Conservation (phyloP, 1,140 invertebrate species). For the Chelonus insularis region DNA sequence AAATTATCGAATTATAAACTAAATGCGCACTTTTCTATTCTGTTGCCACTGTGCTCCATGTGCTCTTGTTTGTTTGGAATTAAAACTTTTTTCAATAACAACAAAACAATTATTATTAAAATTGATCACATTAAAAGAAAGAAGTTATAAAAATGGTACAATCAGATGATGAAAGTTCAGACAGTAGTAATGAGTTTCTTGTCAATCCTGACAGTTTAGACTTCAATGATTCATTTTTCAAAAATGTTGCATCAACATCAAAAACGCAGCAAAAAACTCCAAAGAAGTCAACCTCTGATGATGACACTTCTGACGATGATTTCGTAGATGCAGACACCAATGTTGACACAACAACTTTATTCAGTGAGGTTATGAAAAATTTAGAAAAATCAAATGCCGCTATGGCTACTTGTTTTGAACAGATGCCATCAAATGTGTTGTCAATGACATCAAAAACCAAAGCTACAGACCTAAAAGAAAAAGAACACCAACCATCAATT, state of each 20-base stretch:
- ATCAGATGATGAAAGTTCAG: slow-evolving; percentile 50
- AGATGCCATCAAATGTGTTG: slow-evolving; percentile 15
- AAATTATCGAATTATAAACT: too few species aligned
- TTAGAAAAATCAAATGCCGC: slow-evolving; percentile 36
- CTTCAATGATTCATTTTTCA: slow-evolving; percentile 53
- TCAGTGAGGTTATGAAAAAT: slow-evolving; percentile 55
- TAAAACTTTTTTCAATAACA: too few species aligned
- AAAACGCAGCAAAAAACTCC: neutral
- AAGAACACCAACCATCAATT: too few species aligned
- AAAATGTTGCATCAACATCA: slow-evolving; percentile 25
- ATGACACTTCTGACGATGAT: slow-evolving; percentile 52
- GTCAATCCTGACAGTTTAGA: slow-evolving; percentile 55
- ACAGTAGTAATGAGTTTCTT: slow-evolving; percentile 59
- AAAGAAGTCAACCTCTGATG: slow-evolving; percentile 48
- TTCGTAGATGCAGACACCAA: slow-evolving; percentile 37
- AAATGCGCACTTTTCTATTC: too few species aligned
- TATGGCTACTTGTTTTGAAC: slow-evolving; percentile 31
- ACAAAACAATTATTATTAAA: neutral
- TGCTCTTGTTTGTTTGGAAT: too few species aligned
- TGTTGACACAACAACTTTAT: slow-evolving; percentile 57
- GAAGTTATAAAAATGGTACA: too few species aligned
- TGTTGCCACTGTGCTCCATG: too few species aligned
- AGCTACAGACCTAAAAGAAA: slow-evolving; percentile 31
- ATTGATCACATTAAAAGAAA: neutral
- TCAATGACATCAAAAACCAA: slow-evolving; percentile 54